These are phyloP conservation scores for Coleophora flavipennella DNA, from an alignment of 2,888 invertebrate genomes.

Conservation along the genomic window DNA sequence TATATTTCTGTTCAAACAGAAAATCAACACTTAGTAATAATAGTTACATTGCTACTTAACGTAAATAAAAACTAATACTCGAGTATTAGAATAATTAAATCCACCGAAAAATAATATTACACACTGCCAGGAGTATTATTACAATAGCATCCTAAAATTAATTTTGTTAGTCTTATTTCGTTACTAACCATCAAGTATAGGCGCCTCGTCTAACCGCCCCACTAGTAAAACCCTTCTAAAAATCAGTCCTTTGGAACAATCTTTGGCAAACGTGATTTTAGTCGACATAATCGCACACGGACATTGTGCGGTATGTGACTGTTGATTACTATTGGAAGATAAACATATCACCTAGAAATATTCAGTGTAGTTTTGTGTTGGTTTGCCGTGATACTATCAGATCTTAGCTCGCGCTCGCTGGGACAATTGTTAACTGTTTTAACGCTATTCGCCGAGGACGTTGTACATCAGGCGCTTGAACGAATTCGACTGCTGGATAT, in stretches of 20 bases:
- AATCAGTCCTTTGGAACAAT: constrained; percentile 20
- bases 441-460: constrained; percentile 79
- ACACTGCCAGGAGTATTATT: constrained; percentile 56
- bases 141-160: constrained; percentile 54
- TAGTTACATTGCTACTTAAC: constrained; percentile 64
- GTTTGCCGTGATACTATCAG: not conserved
- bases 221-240: constrained; percentile 23
- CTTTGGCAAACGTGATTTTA: constrained; percentile 5
- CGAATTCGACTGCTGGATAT: constrained; percentile 92
- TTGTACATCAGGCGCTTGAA: constrained; percentile 94
- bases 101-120: constrained; percentile 65
- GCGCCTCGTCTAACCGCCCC: constrained; percentile 41
- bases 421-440: not conserved
- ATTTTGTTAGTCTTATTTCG: constrained; percentile 62
- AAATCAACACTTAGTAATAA: constrained; percentile 67
- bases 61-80: constrained; percentile 69
- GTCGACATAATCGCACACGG: constrained; percentile 2
- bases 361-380: not conserved
- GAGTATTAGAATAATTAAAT: constrained; percentile 68
- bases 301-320: constrained; percentile 6
- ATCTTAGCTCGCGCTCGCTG: too few relatives aligned
- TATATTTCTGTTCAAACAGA: constrained; percentile 65
- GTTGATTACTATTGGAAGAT: not conserved
- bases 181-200: constrained; percentile 45
- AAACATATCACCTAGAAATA: not conserved